Base-by-base conservation (phyloP, 2,888 invertebrate species). In the Lochmaea capreae region DNA sequence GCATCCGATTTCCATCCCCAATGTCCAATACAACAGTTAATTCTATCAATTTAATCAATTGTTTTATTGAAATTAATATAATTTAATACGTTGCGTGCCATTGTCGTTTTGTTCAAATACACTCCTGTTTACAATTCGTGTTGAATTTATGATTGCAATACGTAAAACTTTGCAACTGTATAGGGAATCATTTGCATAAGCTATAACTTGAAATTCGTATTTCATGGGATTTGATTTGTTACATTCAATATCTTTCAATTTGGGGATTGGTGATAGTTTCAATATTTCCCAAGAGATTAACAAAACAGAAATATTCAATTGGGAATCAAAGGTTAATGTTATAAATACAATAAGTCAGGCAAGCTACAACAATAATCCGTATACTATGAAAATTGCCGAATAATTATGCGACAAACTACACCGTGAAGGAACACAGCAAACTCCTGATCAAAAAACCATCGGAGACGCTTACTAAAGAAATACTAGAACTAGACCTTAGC, bases 101-200 rank as follows among this genome's bases (percentile, higher is more conserved):
- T 54, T 54, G 6, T 16, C 52, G 3, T 9, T 18, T n/a, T 18
- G 54, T 54, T 54, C 11, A 8, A 54, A n/a, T 59, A 59, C 59
- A 59, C 59, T 33, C 33, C 59, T 59, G 59, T 59, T 59, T 33
- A 33, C 59, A 59, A 33, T 12, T 33, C 14, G 33, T 65, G 73
- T 65, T 62, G 61, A 63, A 71, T 66, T 33, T 54, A 54, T 16
- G 58, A 67, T 67, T 54, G 71, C 74, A 67, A 74, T 74, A 71
- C 70, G 74, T 67, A 74, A 74, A 74, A 74, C 71, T 74, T 65
- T 58, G 61, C 54, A 67, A 65, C 63, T 58, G 66, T 33, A 33
- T 67, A 16, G 71, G 67, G 74, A 71, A 33, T 66, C 66, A 69
- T 77, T 73, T 73, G 70, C 77, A 76, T 76, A 75, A 73, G 68